A percentile compares a stretch with the other conserved stretches of the same genome.
Conservation (phyloP, 2,888 invertebrate genomes). For the Orthosia gracilis region DNA sequence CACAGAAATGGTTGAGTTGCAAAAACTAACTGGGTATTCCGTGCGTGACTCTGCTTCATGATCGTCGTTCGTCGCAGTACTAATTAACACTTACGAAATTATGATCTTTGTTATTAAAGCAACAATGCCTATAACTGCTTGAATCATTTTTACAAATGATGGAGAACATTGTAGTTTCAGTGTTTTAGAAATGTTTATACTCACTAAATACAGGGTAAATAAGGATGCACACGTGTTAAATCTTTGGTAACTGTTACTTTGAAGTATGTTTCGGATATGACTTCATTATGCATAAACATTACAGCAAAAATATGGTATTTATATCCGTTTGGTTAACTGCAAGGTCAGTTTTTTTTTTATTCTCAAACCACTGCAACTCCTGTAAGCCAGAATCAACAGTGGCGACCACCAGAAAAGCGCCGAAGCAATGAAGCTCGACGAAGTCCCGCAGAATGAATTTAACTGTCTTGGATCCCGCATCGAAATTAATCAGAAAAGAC, state of each 20-base stretch:
- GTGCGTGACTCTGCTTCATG: conserved; percentile 53
- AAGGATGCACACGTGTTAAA: conserved; percentile 40
- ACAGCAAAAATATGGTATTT: conserved; percentile 2
- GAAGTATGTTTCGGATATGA: conserved; percentile 36
- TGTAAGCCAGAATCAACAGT: too few relatives aligned
- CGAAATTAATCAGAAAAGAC: too few relatives aligned
- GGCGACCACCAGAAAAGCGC: too few relatives aligned
- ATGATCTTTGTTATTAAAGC: conserved; percentile 25
- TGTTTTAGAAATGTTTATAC: conserved; percentile 40
- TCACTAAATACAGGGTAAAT: conserved; percentile 41
- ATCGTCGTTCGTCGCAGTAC: conserved; percentile 18
- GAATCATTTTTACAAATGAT: neutral
- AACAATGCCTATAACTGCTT: neutral
- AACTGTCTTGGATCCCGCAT: too few relatives aligned
- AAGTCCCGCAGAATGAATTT: too few relatives aligned
- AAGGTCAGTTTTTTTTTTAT: neutral
- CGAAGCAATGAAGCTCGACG: too few relatives aligned
- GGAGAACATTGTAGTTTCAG: conserved; percentile 17
- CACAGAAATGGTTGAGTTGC: conserved; percentile 57
- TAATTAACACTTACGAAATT: conserved; percentile 53
- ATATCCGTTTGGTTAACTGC: neutral
- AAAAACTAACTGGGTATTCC: conserved; percentile 66
- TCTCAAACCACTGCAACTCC: too few relatives aligned
- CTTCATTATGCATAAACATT: conserved; percentile 16
- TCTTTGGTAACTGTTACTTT: conserved; percentile 46